Conservation (phyloP, 2,113 vertebrate genomes). For the Mobula birostris region DNA sequence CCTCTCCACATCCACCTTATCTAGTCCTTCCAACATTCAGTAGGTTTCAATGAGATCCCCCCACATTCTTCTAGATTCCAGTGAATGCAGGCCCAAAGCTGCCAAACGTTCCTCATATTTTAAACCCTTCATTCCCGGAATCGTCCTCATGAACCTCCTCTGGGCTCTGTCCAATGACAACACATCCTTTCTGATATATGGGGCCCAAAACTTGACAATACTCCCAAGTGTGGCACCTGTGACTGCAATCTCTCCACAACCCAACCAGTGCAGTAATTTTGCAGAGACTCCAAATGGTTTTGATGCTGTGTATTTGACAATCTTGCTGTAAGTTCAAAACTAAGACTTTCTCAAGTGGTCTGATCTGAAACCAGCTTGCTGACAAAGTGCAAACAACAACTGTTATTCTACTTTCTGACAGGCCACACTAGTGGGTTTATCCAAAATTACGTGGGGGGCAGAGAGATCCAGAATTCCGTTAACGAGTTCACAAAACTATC, state of each 20-base stretch:
- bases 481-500: not conserved
- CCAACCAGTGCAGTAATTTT: too few relatives aligned
- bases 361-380: not conserved
- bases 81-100: too few relatives aligned
- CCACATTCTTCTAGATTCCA: too few relatives aligned
- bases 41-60: too few relatives aligned
- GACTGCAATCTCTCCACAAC: not conserved
- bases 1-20: too few relatives aligned
- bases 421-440: not conserved
- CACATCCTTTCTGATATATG: too few relatives aligned
- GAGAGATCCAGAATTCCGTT: not conserved
- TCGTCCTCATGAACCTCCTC: too few relatives aligned
- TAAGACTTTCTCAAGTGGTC: not conserved
- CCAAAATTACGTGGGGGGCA: not conserved
- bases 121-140: too few relatives aligned
- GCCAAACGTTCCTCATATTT: too few relatives aligned
- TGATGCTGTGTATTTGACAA: not conserved
- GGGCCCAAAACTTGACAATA: too few relatives aligned
- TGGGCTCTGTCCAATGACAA: too few relatives aligned
- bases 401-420: not conserved
- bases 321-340: not conserved
- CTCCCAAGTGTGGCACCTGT: not conserved
- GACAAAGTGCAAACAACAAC: not conserved
- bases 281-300: not conserved
- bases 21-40: too few relatives aligned